Base-by-base conservation (phyloP, 2,113 vertebrate species). In the Passer montanus region DNA sequence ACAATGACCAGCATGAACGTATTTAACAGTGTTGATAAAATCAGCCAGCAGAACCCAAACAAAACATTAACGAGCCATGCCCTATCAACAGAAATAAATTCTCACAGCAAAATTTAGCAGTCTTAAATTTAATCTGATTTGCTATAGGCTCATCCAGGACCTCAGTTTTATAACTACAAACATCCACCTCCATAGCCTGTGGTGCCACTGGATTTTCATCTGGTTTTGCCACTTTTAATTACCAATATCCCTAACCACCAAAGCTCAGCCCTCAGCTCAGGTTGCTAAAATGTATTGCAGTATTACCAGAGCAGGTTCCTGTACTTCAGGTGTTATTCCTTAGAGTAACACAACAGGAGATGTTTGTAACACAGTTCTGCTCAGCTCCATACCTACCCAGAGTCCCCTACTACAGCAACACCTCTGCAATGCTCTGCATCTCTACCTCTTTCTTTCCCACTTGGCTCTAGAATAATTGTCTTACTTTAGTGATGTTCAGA, bases 51-150 rank as follows among this genome's bases (percentile, higher is more conserved):
- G 62, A 93, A 81, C 47, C 64, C 60, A 86, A 93, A 77, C 28
- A 67, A 59, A 77, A 66, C 43, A 27, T 49, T 55, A 69, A 55
- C 18, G 53, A 59, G 17, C 24, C 28, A 39, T 81, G 60, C n/a
- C 23, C 17, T 41, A 50, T 43, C 23, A 64, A 78, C 28, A 81
- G 47, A 81, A 86, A 59, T 37, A 33, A 77, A 44, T 75, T 78
- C 52, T 56, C 76, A 43, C 15, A 72, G 82, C 73, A 87, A 49
- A 78, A 35, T 5, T 77, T 64, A 72, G n/a, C 49, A 78, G 39
- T 90, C 68, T 86, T 91, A 56, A 85, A 80, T 89, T 79, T 93
- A 72, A 73, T 85, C 33, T 90, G 59, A 87, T 86, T 93, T 84
- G 13, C 74, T 74, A 3, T 59, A 80, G 74, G 2, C 12, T 85